Evolutionary conservation across 2,113 vertebrate genomes (phyloP), one percentile per base, ranked within the genome.

Genomic region (Caloenas nicobarica): DNA sequence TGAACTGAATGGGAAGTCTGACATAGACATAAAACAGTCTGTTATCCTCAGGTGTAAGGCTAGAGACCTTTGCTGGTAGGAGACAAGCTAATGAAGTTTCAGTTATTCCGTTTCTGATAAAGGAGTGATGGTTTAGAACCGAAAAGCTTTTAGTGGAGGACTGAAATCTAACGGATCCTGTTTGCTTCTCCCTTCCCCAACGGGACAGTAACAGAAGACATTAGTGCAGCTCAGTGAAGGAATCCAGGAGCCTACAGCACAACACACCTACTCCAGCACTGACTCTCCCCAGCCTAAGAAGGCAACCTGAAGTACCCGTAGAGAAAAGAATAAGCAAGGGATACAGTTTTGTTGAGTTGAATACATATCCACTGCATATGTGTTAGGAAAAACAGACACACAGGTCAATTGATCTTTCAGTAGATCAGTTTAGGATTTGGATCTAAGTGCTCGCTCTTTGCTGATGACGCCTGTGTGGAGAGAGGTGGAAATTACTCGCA

Each of bases 321-420:
- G 31, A 56, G 46, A 71, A 81, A 58, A 70, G 31, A 65, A 61
- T 6, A 13, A 78, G 70, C 22, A 89, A 85, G 16, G 7, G 7
- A n/a, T n/a, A 53, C 36, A 61, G 36, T 51, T 85, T 34, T 65
- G 10, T 34, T 78, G 46, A 89, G 51, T 9, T 40, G 40, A 81
- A 19, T 5, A n/a, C 1, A 0, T 5, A 36, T 5, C 46, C 36
- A 28, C 4, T 44, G 22, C 4, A 2, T n/a, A 12, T 3, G 5
- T 24, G 13, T 42, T 61, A 25, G 28, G 18, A 62, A 66, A 80
- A 81, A 9, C 28, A 78, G 51, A 78, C 60, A 51, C 24, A 7
- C n/a, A 54, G 26, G 38, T 25, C 28, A 60, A 12, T 11, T 44
- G 61, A 31, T 26, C 77, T 46, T 56, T 34, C 7, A 48, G 26